Percentiles rank a stretch among this genome's conserved stretches.
phyloP scores from a whole-genome alignment of 2,113 vertebrate genomes.

The Polypterus bichir region DNA sequence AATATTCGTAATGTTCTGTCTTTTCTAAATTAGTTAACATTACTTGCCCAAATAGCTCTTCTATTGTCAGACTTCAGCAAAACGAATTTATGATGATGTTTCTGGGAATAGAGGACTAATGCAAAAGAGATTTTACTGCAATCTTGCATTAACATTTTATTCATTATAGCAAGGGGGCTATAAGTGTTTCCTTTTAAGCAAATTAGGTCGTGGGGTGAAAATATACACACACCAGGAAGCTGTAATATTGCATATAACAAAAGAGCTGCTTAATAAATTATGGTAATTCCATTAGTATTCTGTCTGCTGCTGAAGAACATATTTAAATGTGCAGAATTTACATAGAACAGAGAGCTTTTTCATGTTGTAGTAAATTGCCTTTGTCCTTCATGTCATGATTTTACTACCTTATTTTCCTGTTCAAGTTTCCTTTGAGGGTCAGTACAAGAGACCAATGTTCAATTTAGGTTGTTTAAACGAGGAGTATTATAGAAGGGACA shows the following conservation, averaged over 20 bases:
- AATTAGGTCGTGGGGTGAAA: constrained; percentile 59
- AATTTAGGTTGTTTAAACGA: constrained; percentile 22
- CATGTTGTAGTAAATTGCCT: constrained; percentile 29
- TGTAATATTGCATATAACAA: constrained; percentile 55
- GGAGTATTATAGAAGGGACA: background rate
- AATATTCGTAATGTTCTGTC: constrained; percentile 54
- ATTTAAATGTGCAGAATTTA: constrained; percentile 49
- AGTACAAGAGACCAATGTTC: constrained; percentile 27
- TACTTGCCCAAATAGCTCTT: constrained; percentile 42
- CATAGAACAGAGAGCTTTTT: constrained; percentile 28
- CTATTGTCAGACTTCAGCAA: constrained; percentile 54
- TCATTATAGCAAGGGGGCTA: constrained; percentile 57
- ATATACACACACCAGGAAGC: constrained; percentile 50
- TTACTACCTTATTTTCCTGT: constrained; percentile 19
- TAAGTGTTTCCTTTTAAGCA: constrained; percentile 65
- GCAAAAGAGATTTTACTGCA: constrained; percentile 56
- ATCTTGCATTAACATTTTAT: constrained; percentile 69
- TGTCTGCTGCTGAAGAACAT: constrained; percentile 38
- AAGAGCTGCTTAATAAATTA: constrained; percentile 67
- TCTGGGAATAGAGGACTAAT: constrained; percentile 57
- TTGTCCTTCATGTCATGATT: constrained; percentile 24
- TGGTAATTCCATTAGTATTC: constrained; percentile 51
- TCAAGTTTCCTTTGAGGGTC: constrained; percentile 22
- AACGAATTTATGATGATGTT: constrained; percentile 65
- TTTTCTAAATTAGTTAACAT: constrained; percentile 45